A percentile compares a stretch with the other conserved stretches of the same genome.
These are phyloP conservation scores for Macrosiphum euphorbiae DNA, from an alignment of 2,888 invertebrate genomes.

Conservation along the genomic window DNA sequence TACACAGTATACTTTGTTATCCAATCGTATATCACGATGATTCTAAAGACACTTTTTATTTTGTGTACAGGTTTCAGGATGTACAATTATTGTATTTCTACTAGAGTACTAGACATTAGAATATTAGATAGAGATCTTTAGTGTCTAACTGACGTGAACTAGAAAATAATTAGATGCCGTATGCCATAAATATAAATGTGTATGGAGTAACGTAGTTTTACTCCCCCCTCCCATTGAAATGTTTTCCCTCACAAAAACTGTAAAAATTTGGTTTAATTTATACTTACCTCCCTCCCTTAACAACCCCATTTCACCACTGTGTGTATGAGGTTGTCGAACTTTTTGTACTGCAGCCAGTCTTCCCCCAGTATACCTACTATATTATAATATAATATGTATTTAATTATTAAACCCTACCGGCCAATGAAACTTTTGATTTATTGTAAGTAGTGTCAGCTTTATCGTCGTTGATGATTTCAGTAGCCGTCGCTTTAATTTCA, in stretches of 20 bases:
- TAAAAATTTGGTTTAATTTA: too few relatives aligned
- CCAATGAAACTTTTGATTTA: conserved; percentile 79
- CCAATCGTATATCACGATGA: background rate
- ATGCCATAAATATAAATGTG: background rate
- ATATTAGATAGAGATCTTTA: background rate
- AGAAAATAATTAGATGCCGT: background rate
- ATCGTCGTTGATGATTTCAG: conserved; percentile 77
- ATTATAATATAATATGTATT: background rate
- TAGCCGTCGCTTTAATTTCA: conserved; percentile 82
- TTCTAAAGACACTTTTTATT: background rate
- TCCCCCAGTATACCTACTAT: background rate
- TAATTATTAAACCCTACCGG: conserved; percentile 74
- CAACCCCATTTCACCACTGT: too few relatives aligned
- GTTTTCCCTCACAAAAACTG: too few relatives aligned
- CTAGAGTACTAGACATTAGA: background rate
- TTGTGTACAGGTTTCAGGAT: background rate
- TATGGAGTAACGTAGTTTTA: too few relatives aligned
- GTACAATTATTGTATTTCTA: background rate
- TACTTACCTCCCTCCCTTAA: too few relatives aligned
- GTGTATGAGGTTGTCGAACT: background rate
- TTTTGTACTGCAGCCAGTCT: too few relatives aligned
- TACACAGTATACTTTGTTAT: background rate
- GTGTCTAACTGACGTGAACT: background rate
- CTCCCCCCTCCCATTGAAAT: too few relatives aligned
- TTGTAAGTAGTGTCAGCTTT: conserved; percentile 74